Evolutionary conservation across 2,888 invertebrate species (phyloP), one percentile per base, ranked within the genome.

Genomic region (Abrostola tripartita): DNA sequence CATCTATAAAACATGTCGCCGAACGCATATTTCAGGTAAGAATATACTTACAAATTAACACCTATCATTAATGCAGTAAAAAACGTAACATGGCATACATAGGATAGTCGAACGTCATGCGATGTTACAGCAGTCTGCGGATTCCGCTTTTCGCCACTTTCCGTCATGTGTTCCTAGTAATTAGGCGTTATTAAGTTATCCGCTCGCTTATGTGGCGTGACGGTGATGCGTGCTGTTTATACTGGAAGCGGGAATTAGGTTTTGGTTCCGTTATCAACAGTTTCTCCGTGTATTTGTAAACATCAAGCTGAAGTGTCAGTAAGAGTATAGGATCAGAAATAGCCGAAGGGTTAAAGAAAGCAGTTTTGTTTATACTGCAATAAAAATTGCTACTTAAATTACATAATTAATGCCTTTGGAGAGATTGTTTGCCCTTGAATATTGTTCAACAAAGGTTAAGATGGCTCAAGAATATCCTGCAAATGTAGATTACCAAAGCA

Each of bases 81-180:
- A 61, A 51, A 10, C 51, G 12, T 68, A 57, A 36, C 53, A 60
- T 49, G 52, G 35, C 59, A 47, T 47, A 24, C 51, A 55, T 47
- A 72, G 65, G 61, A 64, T 59, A 50, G 38, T 24, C 8, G 42
- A 14, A 35, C 58, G 49, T 58, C 68, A 62, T 58, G 76, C 62
- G 50, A 57, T 66, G 56, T 52, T 40, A 38, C 47, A 58, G 41
- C 42, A n/a, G 24, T 41, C 49, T 24, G 55, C 38, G 10, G 53
- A 71, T 86, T 87, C 87, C 86, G 74, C 76, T 85, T 83, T 85
- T 83, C 84, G 81, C 81, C 76, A 78, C 77, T 83, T 87, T 84
- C 86, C 85, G 86, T 85, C 85, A 76, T 69, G 65, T 79, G 85
- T 90, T 90, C 88, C 87, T 86, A 71, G 85, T 85, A 86, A 88